Evolutionary conservation across 2,888 invertebrate genomes (phyloP), one percentile per base, ranked within the genome.

Genomic region (Watsonalla cultraria): DNA sequence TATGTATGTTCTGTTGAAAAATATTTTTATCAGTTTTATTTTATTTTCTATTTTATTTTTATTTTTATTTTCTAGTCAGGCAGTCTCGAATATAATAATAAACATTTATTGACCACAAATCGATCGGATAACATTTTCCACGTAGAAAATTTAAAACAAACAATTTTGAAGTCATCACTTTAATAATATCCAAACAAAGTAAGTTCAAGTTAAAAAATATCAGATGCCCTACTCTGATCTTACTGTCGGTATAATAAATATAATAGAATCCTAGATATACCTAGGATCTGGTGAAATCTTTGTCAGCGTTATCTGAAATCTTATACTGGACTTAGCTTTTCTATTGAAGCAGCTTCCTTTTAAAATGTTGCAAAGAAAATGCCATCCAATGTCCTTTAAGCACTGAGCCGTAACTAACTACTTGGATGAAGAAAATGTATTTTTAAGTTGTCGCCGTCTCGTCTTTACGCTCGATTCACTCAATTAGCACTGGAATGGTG

Each of bases 381-480:
- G 8, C 49, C 14, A 1, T 49, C 62, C 70, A 65, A 68, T 68
- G 70, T 71, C 64, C 65, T 39, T 61, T 55, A 64, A 56, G 68
- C 70, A 70, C 64, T 70, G 71, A 68, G 62, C 70, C 66, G 77
- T 74, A 66, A 71, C 78, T 79, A 82, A 84, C 66, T 72, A 69
- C 70, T 70, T 70, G 64, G 67, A 71, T 70, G 71, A 76, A 79
- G 81, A 77, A 82, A 86, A 86, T 84, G 83, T 84, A 81, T 83
- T 84, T 85, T 84, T 84, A 84, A 86, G 79, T 77, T 74, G 85
- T 77, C 84, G 83, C 82, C 82, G 84, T 80, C 84, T 72, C 75
- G 83, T 74, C 84, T 79, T 77, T 70, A 67, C 71, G 61, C 68
- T 76, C 72, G 74, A 76, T 80, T 74, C 82, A 78, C 78, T 82